phyloP scores from a whole-genome alignment of 2,888 invertebrate species.

The Lasioglossum morio region DNA sequence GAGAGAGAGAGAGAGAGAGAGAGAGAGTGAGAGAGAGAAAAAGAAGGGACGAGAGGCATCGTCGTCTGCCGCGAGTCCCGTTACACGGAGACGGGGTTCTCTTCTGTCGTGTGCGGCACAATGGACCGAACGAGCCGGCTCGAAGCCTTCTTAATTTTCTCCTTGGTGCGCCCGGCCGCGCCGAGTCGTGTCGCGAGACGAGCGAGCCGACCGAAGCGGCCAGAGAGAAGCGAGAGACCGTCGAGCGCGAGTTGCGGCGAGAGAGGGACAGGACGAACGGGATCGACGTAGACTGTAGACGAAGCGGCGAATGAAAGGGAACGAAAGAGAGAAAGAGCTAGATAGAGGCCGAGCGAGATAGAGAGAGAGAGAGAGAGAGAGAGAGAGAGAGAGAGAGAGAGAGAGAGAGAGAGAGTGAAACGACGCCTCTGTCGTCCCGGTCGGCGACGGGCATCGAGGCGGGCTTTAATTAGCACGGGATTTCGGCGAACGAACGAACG shows the following conservation, averaged over 20 bases:
- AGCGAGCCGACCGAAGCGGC: slow-evolving; percentile 34
- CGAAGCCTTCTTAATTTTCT: slow-evolving; percentile 70
- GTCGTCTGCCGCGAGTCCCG: slow-evolving; percentile 65
- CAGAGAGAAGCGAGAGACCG: slow-evolving; percentile 11
- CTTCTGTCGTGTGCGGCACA: slow-evolving; percentile 55
- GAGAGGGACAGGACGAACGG: slow-evolving; percentile 12
- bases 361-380: slow-evolving; percentile 5
- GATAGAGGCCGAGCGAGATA: background rate
- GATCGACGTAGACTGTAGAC: slow-evolving; percentile 16
- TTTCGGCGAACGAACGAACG: slow-evolving; percentile 75
- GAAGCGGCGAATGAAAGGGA: slow-evolving; percentile 17
- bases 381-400: slow-evolving; percentile 23
- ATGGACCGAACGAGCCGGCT: slow-evolving; percentile 68
- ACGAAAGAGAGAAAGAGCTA: slow-evolving; percentile 15
- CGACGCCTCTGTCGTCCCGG: slow-evolving; percentile 67
- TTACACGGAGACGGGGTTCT: slow-evolving; percentile 51
- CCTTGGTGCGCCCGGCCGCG: slow-evolving; percentile 55
- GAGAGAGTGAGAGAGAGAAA: background rate
- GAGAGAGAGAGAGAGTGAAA: background rate
- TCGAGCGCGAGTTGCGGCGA: background rate
- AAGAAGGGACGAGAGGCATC: slow-evolving; percentile 2
- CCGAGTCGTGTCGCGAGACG: slow-evolving; percentile 37
- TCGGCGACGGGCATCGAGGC: slow-evolving; percentile 76
- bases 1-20: background rate
- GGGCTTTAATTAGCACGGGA: slow-evolving; percentile 81